Conservation (phyloP, 2,797 vertebrate genomes). For the Petrocephalus schoutedeni region DNA sequence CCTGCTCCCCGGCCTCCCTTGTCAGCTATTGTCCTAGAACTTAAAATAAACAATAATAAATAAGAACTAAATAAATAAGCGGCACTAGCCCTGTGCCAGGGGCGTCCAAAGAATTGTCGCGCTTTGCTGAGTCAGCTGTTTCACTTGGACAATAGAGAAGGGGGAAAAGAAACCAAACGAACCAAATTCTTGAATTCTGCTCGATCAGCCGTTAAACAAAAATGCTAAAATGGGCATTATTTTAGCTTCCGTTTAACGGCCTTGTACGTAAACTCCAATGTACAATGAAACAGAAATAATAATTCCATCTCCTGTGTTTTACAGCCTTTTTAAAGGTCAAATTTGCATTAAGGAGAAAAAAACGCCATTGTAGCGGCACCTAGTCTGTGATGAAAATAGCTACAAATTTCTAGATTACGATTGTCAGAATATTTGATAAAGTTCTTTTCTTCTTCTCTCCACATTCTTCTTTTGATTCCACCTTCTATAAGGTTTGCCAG, state of each 20-base stretch:
- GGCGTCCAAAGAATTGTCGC: not conserved
- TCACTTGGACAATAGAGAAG: not conserved
- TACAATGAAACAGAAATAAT: not conserved
- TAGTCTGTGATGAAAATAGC: not conserved
- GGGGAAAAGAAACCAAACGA: not conserved
- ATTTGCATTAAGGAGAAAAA: not conserved
- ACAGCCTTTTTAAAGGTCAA: not conserved
- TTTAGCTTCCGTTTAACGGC: not conserved
- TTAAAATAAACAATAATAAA: slow-evolving; percentile 16
- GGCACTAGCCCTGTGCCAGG: too few relatives aligned
- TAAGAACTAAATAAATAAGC: not conserved
- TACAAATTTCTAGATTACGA: not conserved
- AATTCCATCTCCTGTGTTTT: not conserved
- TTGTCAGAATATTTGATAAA: not conserved
- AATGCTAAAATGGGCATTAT: not conserved
- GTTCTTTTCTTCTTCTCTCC: not conserved
- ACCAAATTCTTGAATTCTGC: not conserved
- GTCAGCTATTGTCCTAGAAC: not conserved
- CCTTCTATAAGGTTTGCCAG: not conserved
- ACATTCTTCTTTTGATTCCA: not conserved
- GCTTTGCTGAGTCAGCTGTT: not conserved
- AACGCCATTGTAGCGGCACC: not conserved
- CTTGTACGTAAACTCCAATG: not conserved
- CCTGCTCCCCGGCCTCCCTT: not conserved
- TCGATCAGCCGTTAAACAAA: not conserved